Conservation (phyloP, 2,113 vertebrate species). For the Lampris incognitus region DNA sequence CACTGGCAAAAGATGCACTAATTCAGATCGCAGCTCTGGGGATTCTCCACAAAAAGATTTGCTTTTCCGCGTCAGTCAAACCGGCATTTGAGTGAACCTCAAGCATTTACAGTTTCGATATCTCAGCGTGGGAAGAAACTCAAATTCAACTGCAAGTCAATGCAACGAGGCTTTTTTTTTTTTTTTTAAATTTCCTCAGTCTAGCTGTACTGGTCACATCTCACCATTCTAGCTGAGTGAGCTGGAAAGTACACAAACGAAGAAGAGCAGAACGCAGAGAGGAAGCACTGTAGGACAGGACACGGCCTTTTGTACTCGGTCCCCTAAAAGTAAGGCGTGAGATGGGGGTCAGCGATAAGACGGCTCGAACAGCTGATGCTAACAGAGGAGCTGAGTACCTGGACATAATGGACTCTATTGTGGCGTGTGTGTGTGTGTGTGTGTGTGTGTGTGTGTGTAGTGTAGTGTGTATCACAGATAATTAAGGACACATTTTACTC, state of each 20-base stretch:
- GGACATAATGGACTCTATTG: constrained; percentile 70
- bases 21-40: too few relatives aligned
- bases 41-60: too few relatives aligned
- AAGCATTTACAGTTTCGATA: too few relatives aligned
- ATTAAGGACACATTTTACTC: constrained; percentile 78
- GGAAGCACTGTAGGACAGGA: neutral
- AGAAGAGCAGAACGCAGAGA: neutral
- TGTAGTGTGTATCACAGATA: constrained; percentile 46
- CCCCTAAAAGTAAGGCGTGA: constrained; percentile 21
- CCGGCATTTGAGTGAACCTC: too few relatives aligned
- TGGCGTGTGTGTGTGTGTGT: constrained; percentile 9
- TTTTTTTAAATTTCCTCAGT: too few relatives aligned
- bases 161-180: too few relatives aligned
- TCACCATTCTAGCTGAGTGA: too few relatives aligned
- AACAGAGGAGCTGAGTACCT: constrained; percentile 39
- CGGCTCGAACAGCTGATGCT: constrained; percentile 57
- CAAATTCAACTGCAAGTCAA: too few relatives aligned
- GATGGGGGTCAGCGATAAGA: constrained; percentile 55
- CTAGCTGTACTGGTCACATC: too few relatives aligned
- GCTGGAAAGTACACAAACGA: neutral
- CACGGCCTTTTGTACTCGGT: neutral
- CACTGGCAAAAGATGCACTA: too few relatives aligned
- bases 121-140: too few relatives aligned
- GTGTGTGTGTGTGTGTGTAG: neutral
- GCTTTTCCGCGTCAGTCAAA: too few relatives aligned